Evolutionary conservation across 2,888 invertebrate species (phyloP), one percentile per base, ranked within the genome.

Genomic region (Andricus quercusramuli): DNA sequence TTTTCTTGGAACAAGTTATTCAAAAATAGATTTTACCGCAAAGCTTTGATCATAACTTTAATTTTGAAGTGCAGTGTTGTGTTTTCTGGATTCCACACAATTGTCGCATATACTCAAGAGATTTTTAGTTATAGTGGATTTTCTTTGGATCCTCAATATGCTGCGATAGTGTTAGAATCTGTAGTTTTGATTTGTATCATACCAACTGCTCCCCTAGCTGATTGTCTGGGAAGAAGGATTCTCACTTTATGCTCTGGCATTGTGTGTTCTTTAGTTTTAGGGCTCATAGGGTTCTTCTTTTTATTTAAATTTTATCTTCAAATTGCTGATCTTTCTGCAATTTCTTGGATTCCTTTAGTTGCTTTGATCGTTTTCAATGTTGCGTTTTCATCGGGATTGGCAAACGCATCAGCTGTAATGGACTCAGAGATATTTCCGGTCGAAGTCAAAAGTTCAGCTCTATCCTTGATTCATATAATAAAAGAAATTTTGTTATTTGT

Each of bases 361-460:
- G 94, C 94, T 87, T 93, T 95, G 88, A 94, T 95, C 47, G 93
- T 94, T 83, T 95, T 94, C 92, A 94, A 95, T 92, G 94, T 95
- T 85, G 94, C 94, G 51, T 95, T 95, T 82, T 94, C 95, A 3
- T 93, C 95, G 88, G 95, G 95, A 25, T 93, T 95, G 89, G 95
- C 95, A 1, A 95, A 95, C 3, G 93, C 95, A 85, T 95, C 95
- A 41, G 95, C 95, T 88, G 94, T 95, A 62, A 94, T 95, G 77
- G 94, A 95, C 62, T 94, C 95, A 4, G 95, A 95, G 91, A 93
- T 95, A 88, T 95, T 96, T 90, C 94, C 96, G 62, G 93, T 94
- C 5, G 93, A 95, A 85, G 95, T 95, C 32, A 94, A 95, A 87
- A 95, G 95, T 1, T 93, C 95, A 82, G 95, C 96, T 0, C 95